These are phyloP conservation scores for Micronycteris hirsuta DNA, from an alignment of 2,113 vertebrate genomes.

Conservation along the genomic window DNA sequence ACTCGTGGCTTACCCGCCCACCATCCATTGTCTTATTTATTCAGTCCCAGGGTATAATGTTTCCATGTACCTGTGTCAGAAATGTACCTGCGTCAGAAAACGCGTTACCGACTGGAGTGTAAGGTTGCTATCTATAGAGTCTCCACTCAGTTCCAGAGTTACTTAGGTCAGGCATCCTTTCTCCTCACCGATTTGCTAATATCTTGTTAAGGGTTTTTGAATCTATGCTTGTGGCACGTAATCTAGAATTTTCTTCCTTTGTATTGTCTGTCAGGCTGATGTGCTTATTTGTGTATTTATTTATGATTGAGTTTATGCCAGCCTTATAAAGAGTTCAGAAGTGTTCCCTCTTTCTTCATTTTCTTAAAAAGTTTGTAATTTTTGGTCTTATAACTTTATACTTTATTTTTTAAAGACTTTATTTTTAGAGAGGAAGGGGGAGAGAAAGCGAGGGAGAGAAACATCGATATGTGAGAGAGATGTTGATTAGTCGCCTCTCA, in stretches of 20 bases:
- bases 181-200: not conserved
- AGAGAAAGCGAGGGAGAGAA: too few species aligned
- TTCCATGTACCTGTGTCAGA: not conserved
- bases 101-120: accelerated
- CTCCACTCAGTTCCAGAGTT: not conserved
- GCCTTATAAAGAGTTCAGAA: not conserved
- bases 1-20: not conserved
- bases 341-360: not conserved
- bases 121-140: not conserved
- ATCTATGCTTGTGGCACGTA: not conserved
- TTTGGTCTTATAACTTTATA: not conserved
- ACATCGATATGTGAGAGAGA: too few species aligned
- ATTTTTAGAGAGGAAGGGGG: too few species aligned
- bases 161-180: not conserved
- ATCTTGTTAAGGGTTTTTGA: not conserved
- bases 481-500: too few species aligned
- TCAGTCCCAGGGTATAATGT: not conserved
- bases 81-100: not conserved
- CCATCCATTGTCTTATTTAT: not conserved
- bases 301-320: not conserved
- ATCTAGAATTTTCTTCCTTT: not conserved
- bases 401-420: too few species aligned
- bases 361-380: not conserved
- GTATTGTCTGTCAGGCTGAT: not conserved
- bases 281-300: not conserved